These are phyloP conservation scores for Lycocerus yunnanus DNA, from an alignment of 2,888 invertebrate genomes.

Conservation along the genomic window DNA sequence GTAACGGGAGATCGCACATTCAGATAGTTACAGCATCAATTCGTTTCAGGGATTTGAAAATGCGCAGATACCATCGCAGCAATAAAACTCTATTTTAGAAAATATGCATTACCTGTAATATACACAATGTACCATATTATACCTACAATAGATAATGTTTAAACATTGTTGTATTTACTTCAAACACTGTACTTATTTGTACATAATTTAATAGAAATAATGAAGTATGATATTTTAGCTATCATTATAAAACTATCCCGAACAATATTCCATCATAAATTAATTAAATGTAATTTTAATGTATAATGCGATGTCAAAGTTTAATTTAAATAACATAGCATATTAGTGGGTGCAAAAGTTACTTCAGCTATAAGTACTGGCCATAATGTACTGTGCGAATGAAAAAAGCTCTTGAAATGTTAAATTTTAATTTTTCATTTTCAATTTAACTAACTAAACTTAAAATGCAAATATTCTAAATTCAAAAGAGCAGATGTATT, in stretches of 20 bases:
- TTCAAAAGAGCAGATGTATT: not conserved
- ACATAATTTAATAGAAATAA: too few species aligned
- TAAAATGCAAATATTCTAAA: not conserved
- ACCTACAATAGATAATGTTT: not conserved
- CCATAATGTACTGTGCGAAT: too few species aligned
- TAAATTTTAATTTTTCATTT: too few species aligned
- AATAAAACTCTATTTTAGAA: not conserved
- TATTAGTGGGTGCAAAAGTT: too few species aligned
- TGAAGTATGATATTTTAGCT: too few species aligned
- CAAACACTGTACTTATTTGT: too few species aligned
- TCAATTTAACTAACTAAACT: not conserved
- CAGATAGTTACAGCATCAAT: constrained; percentile 36
- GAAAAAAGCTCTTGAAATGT: not conserved
- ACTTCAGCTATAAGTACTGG: too few species aligned
- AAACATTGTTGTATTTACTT: not conserved
- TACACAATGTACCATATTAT: not conserved
- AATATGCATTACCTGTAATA: not conserved
- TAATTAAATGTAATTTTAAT: not conserved
- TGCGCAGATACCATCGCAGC: not conserved
- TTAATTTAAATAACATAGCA: too few species aligned
- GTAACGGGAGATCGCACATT: constrained; percentile 41
- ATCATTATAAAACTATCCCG: not conserved
- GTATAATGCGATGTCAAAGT: not conserved
- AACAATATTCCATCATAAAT: not conserved
- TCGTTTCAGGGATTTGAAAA: constrained; percentile 8